Conservation (phyloP, 1,140 invertebrate genomes). For the Chironomus striatipennis region DNA sequence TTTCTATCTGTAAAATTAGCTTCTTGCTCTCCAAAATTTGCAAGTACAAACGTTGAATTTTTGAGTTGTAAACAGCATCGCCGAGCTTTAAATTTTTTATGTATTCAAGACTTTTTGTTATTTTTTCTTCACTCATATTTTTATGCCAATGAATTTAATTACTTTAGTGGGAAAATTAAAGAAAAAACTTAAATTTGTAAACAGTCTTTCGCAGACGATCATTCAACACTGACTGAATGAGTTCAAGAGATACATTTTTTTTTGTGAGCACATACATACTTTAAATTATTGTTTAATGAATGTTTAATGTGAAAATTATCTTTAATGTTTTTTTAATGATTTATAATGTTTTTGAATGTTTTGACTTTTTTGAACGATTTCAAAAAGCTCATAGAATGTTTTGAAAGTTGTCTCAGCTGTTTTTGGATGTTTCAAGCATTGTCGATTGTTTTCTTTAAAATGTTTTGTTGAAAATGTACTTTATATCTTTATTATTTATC, state of each 20-base stretch:
- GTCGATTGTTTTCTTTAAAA: too few relatives aligned
- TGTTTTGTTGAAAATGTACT: too few relatives aligned
- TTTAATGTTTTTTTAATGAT: not conserved
- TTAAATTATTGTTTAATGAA: not conserved
- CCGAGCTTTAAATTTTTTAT: conserved; percentile 2
- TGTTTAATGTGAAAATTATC: not conserved
- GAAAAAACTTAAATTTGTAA: not conserved
- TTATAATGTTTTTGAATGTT: not conserved
- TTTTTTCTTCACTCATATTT: not conserved
- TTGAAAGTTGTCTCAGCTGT: too few relatives aligned
- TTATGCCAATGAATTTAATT: not conserved
- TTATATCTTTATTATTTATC: too few relatives aligned
- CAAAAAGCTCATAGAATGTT: not conserved
- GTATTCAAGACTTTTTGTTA: not conserved
- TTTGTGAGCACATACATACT: not conserved
- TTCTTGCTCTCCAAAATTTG: not conserved
- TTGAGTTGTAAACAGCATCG: not conserved
- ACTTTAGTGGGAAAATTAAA: not conserved
- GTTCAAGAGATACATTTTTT: not conserved
- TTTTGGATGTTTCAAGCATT: too few relatives aligned
- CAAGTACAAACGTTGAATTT: not conserved
- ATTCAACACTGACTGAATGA: not conserved
- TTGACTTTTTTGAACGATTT: not conserved
- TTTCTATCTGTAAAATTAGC: not conserved
- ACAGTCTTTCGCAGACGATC: not conserved